These are phyloP conservation scores for Diadema setosum DNA, from an alignment of 35 echinoderm and acorn worm species.

Conservation along the genomic window DNA sequence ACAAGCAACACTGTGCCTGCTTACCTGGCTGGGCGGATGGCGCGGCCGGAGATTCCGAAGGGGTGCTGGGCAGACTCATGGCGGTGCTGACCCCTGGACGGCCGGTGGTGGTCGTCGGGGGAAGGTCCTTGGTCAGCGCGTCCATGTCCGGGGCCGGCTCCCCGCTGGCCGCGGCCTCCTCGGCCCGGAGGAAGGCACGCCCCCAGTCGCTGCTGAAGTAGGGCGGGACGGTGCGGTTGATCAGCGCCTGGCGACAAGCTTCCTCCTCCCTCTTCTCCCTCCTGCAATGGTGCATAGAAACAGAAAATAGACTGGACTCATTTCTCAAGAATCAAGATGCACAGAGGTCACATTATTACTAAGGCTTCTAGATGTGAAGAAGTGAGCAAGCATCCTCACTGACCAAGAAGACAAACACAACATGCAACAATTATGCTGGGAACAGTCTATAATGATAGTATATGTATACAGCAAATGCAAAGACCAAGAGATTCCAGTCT, in stretches of 20 bases:
- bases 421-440: too few relatives aligned
- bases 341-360: too few relatives aligned
- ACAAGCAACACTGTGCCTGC: not conserved
- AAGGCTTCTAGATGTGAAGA: too few relatives aligned
- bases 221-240: conserved; percentile 70
- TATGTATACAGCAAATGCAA: too few relatives aligned
- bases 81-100: conserved; percentile 26
- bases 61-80: conserved; percentile 78
- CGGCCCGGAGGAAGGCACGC: conserved; percentile 39
- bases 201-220: conserved; percentile 86
- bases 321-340: too few relatives aligned
- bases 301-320: too few relatives aligned
- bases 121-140: conserved; percentile 64
- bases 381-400: too few relatives aligned
- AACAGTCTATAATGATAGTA: too few relatives aligned
- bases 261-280: conserved; percentile 62
- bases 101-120: conserved; percentile 44
- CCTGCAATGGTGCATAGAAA: too few relatives aligned
- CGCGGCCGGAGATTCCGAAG: conserved; percentile 29
- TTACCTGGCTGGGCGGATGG: not conserved
- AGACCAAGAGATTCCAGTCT: too few relatives aligned
- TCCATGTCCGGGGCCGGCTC: conserved; percentile 81
- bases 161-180: not conserved
- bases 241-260: conserved; percentile 59
- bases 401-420: too few relatives aligned